Percentiles rank a stretch among this genome's conserved stretches.
Conservation (phyloP, 1,140 invertebrate genomes). For the Lineus longissimus region DNA sequence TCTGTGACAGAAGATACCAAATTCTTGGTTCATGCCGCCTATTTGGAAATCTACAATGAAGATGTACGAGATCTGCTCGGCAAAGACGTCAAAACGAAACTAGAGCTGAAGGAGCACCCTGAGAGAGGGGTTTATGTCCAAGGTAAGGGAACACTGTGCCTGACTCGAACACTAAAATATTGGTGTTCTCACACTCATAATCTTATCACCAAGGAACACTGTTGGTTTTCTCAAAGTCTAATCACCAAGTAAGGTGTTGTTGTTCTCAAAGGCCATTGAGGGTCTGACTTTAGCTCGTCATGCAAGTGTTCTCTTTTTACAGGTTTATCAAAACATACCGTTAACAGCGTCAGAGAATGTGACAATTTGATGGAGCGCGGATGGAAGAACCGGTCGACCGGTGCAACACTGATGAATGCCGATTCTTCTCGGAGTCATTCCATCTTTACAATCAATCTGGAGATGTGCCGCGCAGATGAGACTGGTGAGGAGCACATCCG, state of each 20-base stretch:
- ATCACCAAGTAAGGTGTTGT: too few species aligned
- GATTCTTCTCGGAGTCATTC: slow-evolving; percentile 79
- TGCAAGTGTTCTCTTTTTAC: not conserved
- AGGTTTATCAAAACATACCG: slow-evolving; percentile 70
- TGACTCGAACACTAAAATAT: too few species aligned
- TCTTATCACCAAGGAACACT: too few species aligned
- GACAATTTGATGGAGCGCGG: slow-evolving; percentile 70
- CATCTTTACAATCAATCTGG: slow-evolving; percentile 85
- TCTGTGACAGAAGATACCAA: slow-evolving; percentile 73
- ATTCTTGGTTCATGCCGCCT: slow-evolving; percentile 85
- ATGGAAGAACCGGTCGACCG: slow-evolving; percentile 70
- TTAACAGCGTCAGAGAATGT: slow-evolving; percentile 72
- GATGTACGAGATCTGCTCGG: slow-evolving; percentile 76
- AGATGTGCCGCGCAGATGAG: slow-evolving; percentile 64
- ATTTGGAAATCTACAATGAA: slow-evolving; percentile 92
- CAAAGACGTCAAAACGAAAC: slow-evolving; percentile 62
- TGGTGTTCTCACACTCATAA: too few species aligned
- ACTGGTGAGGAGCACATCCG: slow-evolving; percentile 61
- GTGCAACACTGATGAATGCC: slow-evolving; percentile 80
- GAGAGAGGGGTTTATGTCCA: slow-evolving; percentile 78
- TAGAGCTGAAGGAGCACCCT: slow-evolving; percentile 76
- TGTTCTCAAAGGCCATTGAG: too few species aligned
- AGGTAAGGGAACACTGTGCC: slow-evolving; percentile 57
- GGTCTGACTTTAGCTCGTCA: too few species aligned
- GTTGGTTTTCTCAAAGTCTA: too few species aligned